Conservation (phyloP, 2,113 vertebrate genomes). For the Gymnarchus niloticus region DNA sequence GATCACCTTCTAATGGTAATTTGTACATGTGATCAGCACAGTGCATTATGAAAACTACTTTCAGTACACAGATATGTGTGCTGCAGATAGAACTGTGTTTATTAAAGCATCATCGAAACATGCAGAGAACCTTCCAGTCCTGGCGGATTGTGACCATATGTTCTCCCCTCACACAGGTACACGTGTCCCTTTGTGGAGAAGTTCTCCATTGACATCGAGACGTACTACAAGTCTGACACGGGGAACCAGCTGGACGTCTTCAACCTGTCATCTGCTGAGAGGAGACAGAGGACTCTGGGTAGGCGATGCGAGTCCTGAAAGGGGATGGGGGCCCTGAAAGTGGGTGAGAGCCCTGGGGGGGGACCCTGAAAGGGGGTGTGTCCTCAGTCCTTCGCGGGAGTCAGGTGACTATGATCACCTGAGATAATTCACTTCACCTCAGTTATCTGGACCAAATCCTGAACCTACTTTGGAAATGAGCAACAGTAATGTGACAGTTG, state of each 20-base stretch:
- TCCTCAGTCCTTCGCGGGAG: background rate
- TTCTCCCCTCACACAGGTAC: slow-evolving; percentile 65
- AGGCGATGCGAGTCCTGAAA: slow-evolving; percentile 26
- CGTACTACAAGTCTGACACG: slow-evolving; percentile 87
- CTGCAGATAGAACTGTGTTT: background rate
- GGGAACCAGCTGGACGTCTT: slow-evolving; percentile 86
- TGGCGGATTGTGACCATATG: background rate
- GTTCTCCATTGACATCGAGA: slow-evolving; percentile 98
- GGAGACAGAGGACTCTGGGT: slow-evolving; percentile 82
- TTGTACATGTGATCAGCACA: background rate
- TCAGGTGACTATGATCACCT: background rate
- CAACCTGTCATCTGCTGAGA: slow-evolving; percentile 84
- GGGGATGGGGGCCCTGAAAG: background rate
- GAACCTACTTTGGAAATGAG: too few relatives aligned
- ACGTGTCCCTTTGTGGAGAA: slow-evolving; percentile 98
- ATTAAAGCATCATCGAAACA: background rate
- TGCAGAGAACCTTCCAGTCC: background rate
- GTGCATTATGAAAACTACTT: background rate
- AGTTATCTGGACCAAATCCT: background rate
- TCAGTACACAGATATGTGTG: background rate
- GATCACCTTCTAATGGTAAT: background rate
- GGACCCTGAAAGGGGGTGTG: background rate
- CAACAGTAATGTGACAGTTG: background rate
- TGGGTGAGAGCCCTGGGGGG: background rate
- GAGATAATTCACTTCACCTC: background rate